These are phyloP conservation scores for Dermochelys coriacea DNA, from an alignment of 2,797 vertebrate genomes.

Conservation along the genomic window DNA sequence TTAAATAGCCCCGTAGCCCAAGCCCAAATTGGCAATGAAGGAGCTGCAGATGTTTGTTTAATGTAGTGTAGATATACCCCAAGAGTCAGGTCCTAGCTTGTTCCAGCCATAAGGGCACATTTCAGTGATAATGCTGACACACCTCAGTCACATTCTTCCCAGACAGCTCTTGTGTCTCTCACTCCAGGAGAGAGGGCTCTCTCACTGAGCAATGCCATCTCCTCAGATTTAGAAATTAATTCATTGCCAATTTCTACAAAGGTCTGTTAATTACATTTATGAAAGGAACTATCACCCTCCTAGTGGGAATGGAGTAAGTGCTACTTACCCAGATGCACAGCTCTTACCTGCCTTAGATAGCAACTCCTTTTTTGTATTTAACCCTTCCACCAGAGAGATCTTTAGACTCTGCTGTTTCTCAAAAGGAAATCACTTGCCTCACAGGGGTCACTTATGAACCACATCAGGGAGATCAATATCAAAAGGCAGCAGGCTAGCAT, in stretches of 20 bases:
- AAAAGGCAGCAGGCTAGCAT: neutral
- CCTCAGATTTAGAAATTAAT: neutral
- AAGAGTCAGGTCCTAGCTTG: neutral
- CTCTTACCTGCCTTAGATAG: neutral
- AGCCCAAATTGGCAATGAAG: neutral
- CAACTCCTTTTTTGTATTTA: neutral
- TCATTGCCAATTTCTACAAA: neutral
- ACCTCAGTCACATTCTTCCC: neutral
- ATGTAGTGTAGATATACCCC: neutral
- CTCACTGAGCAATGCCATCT: neutral
- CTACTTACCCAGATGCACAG: neutral
- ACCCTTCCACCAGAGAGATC: neutral
- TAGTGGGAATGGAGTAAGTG: neutral
- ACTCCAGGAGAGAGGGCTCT: neutral
- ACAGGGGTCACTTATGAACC: neutral
- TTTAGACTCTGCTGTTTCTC: neutral
- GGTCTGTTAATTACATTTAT: neutral
- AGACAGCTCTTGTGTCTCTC: neutral
- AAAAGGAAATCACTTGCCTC: neutral
- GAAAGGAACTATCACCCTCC: conserved; percentile 17
- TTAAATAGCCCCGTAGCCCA: neutral
- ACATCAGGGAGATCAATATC: neutral
- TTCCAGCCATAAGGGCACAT: neutral
- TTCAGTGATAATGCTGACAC: neutral
- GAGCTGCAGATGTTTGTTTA: neutral